phyloP scores from a whole-genome alignment of 1,140 invertebrate species.

The Drosophila micromelanica region DNA sequence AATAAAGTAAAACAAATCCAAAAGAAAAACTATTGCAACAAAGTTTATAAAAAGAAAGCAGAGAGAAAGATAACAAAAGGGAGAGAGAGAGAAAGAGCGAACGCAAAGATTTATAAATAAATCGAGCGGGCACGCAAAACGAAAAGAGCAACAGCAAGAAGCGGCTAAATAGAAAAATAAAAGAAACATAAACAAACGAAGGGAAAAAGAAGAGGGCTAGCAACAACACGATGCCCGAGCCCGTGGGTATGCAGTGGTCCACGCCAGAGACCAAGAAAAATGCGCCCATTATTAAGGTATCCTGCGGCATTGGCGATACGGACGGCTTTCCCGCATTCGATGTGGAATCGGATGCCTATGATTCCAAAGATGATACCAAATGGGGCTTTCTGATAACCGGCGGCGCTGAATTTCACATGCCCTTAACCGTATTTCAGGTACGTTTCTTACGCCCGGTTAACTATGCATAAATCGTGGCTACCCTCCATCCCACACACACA shows the following conservation, averaged over 20 bases:
- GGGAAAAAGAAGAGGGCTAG: constrained; percentile 19
- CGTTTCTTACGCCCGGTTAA: constrained; percentile 33
- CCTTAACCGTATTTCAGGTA: constrained; percentile 92
- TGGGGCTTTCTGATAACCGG: constrained; percentile 95
- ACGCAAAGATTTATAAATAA: constrained; percentile 67
- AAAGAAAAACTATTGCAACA: constrained; percentile 44
- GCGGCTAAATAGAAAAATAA: constrained; percentile 6
- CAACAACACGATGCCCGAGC: constrained; percentile 57
- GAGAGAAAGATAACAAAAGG: constrained; percentile 29
- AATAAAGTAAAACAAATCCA: constrained; percentile 17
- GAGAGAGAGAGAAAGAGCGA: constrained; percentile 19
- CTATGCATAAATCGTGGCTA: constrained; percentile 14
- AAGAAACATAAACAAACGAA: constrained; percentile 43
- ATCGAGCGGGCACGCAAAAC: constrained; percentile 43
- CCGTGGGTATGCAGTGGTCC: constrained; percentile 58
- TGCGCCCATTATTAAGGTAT: constrained; percentile 74
- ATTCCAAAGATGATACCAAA: constrained; percentile 73
- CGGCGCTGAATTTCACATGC: constrained; percentile 91
- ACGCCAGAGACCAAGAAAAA: constrained; percentile 72
- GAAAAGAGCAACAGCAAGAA: constrained; percentile 18
- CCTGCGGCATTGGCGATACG: constrained; percentile 83
- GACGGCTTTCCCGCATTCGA: constrained; percentile 82
- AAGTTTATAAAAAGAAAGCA: constrained; percentile 28
- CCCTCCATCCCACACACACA: no score
- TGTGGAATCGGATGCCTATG: constrained; percentile 74